These are phyloP conservation scores for Seriola quinqueradiata DNA, from an alignment of 2,113 vertebrate genomes.

Conservation along the genomic window DNA sequence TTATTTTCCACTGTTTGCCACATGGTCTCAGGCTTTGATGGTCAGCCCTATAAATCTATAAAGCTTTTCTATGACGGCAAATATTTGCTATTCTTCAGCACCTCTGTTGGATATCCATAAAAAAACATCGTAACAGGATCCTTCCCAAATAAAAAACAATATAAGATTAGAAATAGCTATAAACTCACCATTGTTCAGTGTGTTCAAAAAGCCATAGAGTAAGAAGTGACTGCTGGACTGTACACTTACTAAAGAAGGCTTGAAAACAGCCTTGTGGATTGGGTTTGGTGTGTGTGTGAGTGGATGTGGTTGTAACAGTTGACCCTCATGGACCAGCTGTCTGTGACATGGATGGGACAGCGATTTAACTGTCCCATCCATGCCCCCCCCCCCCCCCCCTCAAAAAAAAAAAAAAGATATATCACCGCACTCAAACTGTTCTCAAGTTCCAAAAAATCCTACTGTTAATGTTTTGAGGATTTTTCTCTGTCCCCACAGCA, in stretches of 20 bases:
- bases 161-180: slow-evolving; percentile 21
- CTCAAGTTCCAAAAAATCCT: not conserved
- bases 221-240: not conserved
- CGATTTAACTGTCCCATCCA: not conserved
- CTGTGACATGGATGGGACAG: slow-evolving; percentile 54
- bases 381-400: not conserved
- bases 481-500: not conserved
- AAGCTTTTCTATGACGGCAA: slow-evolving; percentile 39
- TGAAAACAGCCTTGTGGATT: slow-evolving; percentile 7
- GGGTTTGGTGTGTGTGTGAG: slow-evolving; percentile 13
- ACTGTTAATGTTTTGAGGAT: not conserved
- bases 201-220: slow-evolving; percentile 34
- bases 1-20: not conserved
- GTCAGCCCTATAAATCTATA: not conserved
- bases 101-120: slow-evolving; percentile 31
- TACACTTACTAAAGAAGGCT: not conserved
- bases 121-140: slow-evolving; percentile 62
- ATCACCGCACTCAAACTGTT: not conserved
- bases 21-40: not conserved
- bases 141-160: not conserved
- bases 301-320: slow-evolving; percentile 35
- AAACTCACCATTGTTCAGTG: slow-evolving; percentile 59
- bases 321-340: slow-evolving; percentile 65
- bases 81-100: slow-evolving; percentile 61
- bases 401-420: not conserved